Conservation (phyloP, 2,113 vertebrate genomes). For the Egretta garzetta region DNA sequence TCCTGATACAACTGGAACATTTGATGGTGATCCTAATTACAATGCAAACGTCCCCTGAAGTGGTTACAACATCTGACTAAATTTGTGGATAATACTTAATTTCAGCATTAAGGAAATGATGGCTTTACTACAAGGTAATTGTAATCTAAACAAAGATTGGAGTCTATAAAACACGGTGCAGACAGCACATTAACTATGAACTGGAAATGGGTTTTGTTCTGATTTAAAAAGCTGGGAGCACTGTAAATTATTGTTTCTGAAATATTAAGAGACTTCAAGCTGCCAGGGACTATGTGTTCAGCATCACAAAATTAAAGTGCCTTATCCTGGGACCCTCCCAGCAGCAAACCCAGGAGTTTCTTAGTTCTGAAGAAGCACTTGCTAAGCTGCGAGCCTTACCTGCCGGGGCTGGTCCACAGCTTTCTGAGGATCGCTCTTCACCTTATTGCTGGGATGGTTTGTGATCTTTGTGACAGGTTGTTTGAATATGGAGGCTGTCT, state of each 20-base stretch:
- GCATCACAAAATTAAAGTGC: rapidly evolving
- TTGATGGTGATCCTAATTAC: not conserved
- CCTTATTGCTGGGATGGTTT: conserved; percentile 98
- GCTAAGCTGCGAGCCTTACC: conserved; percentile 69
- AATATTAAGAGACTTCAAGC: not conserved
- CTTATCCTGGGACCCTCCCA: not conserved
- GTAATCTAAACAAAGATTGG: not conserved
- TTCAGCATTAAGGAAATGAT: not conserved
- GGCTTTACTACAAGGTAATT: not conserved
- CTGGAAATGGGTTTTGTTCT: not conserved
- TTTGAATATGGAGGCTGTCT: conserved; percentile 98
- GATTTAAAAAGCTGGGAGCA: not conserved
- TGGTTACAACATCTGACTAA: not conserved
- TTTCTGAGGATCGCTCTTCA: conserved; percentile 98
- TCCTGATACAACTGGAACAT: not conserved
- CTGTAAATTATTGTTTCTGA: not conserved
- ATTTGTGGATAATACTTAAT: not conserved
- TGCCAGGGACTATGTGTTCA: not conserved
- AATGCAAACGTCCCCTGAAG: not conserved
- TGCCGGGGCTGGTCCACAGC: conserved; percentile 97
- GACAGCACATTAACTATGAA: not conserved
- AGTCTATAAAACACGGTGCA: not conserved
- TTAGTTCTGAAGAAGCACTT: not conserved
- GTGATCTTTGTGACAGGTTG: conserved; percentile 98
- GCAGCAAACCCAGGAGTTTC: not conserved